Evolutionary conservation across 2,888 invertebrate species (phyloP), one percentile per base, ranked within the genome.

Genomic region (Acanthoscelides obtectus): DNA sequence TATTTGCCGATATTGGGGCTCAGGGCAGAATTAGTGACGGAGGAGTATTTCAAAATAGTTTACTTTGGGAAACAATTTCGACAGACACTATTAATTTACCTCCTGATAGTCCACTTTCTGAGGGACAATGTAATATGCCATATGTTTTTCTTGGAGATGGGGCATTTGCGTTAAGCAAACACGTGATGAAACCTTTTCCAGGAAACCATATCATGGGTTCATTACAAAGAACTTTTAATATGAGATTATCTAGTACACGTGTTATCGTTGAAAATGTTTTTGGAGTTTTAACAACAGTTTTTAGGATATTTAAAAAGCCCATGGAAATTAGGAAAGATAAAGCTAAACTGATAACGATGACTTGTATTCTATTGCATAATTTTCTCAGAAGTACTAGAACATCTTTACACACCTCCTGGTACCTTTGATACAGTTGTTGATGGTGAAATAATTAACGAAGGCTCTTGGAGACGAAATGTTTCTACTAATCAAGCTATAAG

Each of bases 21-120:
- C 80, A 80, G 74, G 81, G 83, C 20, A 67, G 79, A 74, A 78
- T 81, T 68, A 80, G 77, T 25, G 82, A 83, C 74, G 79, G 80
- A 27, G 81, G 80, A 19, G 75, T 81, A 27, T 80, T 80, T 63
- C 66, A 72, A 67, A 75, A 77, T 68, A 72, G 71, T 22, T 45
- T 68, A 25, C 71, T 74, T 20, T 67, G 69, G 64, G 21, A 72
- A n/a, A 68, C 71, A 69, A 20, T 75, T 67, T 80, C 21, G 66
- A 75, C 74, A 76, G 67, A 71, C 22, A 27, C 66, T 17, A 69
- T 74, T 4, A 71, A 74, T 73, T 45, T 74, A 22, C 74, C 74
- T 63, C 64, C 69, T 65, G 25, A 68, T 68, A 21, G 63, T 21
- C 69, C 73, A 45, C 22, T 73, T 20, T 22, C 71, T 22, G 68